phyloP scores from a whole-genome alignment of 53 echinoderm and acorn worm genomes.

The Luidia sarsii region DNA sequence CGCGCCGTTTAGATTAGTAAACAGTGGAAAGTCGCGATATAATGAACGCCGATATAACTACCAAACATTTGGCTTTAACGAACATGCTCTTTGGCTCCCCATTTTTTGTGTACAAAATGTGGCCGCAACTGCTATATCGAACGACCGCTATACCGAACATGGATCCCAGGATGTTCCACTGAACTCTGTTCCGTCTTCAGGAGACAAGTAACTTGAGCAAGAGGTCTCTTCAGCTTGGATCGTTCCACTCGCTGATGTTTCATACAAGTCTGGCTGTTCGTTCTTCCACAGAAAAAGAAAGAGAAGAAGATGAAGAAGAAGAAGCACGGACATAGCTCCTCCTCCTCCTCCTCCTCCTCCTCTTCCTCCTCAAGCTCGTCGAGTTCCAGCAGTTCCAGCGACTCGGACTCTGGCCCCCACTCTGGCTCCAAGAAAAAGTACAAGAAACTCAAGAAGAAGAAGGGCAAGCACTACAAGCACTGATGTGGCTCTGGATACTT shows the following conservation, averaged over 20 bases:
- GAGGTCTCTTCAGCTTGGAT: too few relatives aligned
- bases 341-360: conserved; percentile 31
- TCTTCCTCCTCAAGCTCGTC: conserved; percentile 2
- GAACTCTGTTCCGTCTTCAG: not conserved
- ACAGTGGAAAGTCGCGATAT: too few relatives aligned
- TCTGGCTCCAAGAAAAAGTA: not conserved
- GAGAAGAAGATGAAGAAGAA: conserved; percentile 52
- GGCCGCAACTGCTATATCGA: too few relatives aligned
- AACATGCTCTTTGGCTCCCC: too few relatives aligned
- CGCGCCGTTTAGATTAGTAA: too few relatives aligned
- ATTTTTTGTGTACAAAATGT: too few relatives aligned
- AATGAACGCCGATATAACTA: too few relatives aligned
- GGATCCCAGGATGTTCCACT: not conserved
- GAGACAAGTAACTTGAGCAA: too few relatives aligned
- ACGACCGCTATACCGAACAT: too few relatives aligned
- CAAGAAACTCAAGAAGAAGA: conserved; percentile 56
- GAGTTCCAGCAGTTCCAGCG: conserved; percentile 36
- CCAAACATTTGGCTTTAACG: too few relatives aligned
- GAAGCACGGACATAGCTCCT: conserved; percentile 23
- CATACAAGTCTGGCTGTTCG: too few relatives aligned
- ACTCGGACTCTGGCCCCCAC: conserved; percentile 23
- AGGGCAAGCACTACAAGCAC: conserved; percentile 41
- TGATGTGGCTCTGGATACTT: not conserved
- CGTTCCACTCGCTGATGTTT: too few relatives aligned
- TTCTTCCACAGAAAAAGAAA: conserved; percentile 38